Evolutionary conservation across 2,888 invertebrate genomes (phyloP), one percentile per base, ranked within the genome.

Genomic region (Drosophila heteroneura): DNA sequence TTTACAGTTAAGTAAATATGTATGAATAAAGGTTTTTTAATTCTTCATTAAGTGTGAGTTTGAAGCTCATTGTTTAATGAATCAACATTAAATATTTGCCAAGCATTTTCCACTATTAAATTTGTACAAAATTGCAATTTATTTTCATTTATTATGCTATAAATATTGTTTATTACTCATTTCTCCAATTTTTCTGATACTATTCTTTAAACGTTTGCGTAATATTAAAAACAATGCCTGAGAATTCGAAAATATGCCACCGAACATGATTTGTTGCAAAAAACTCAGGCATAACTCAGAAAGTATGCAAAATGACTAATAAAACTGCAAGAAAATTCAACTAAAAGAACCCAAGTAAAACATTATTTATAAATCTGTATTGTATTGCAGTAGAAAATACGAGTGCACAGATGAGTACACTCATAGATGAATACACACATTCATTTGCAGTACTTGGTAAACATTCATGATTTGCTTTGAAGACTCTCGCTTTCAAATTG

Each of bases 401-500:
- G 26, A 37, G 32, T 22, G 41, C 22, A 52, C 33, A 32, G 19
- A 28, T 19, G 26, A 32, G 16, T 28, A 51, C 9, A 28, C 5
- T 32, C 9, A 35, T 35, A 35, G 19, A 35, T 19, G 30, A 33
- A 16, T 28, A 47, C 9, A 28, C 22, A 62, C 22, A 14, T 19
- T 30, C 7, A 44, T 2, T 12, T 19, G 5, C 44, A 30, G n/a
- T 30, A 52, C 52, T 70, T 37, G 39, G 57, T 66, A 70, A 70
- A 74, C 75, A 79, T n/a, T 57, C 37, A 28, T 7, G 58, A 37
- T 44, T 35, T 64, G 68, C 63, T 26, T 53, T 16, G 44, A 68
- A 37, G 51, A 74, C 79, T 79, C 76, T 79, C 79, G 76, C 72
- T 79, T 79, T 79, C 69, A 53, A 79, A 69, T 75, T 66, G 71